These are phyloP conservation scores for Centrocercus urophasianus DNA, from an alignment of 2,113 vertebrate genomes.

Conservation along the genomic window DNA sequence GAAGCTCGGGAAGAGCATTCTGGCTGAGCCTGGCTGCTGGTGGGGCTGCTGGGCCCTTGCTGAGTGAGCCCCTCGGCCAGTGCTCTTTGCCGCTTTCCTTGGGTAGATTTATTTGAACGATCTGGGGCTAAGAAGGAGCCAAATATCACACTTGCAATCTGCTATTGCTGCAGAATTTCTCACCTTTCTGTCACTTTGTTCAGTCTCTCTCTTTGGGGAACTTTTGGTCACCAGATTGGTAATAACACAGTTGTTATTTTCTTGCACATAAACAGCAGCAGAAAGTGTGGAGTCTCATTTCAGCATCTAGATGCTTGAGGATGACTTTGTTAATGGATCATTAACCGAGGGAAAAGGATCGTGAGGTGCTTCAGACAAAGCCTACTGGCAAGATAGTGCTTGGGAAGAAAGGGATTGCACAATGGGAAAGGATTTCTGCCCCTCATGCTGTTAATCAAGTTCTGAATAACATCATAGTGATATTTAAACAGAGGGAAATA, in stretches of 20 bases:
- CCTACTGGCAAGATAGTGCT: not conserved
- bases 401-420: not conserved
- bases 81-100: not conserved
- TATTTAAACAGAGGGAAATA: not conserved
- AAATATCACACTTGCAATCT: not conserved
- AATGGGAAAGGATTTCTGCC: not conserved
- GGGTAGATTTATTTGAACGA: not conserved
- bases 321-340: not conserved
- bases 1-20: not conserved
- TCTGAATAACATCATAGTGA: not conserved
- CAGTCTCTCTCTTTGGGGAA: not conserved
- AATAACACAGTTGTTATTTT: constrained; percentile 35
- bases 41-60: not conserved
- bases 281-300: not conserved
- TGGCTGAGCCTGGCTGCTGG: not conserved
- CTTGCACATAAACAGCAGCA: constrained; percentile 21
- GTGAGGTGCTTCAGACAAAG: not conserved
- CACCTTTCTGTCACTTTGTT: not conserved
- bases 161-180: not conserved
- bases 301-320: not conserved
- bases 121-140: not conserved
- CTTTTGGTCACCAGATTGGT: not conserved
- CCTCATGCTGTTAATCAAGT: not conserved
- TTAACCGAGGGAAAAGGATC: not conserved
- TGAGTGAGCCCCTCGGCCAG: not conserved